Base-by-base conservation (phyloP, 1,140 invertebrate genomes). In the Pissodes strobi region DNA sequence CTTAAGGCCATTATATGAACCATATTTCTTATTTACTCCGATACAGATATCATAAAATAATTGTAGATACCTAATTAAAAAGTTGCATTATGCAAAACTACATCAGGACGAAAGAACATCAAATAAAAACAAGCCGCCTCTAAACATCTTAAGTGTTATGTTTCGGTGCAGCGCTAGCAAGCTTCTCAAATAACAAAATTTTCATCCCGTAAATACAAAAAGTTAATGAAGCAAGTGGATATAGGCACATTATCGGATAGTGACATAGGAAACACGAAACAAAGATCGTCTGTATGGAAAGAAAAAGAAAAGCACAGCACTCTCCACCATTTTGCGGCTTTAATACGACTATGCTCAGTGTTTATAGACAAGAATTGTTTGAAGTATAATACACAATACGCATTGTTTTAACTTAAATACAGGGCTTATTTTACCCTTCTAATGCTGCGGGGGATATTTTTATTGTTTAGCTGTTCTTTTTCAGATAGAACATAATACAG, bases 341-440 rank as follows among this genome's bases (percentile, higher is more conserved):
- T 67, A 71, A 69, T 67, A 48, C 68, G 60, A 69, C 55, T 12
- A 53, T 61, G 61, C 37, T 64, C 38, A 19, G 38, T 56, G 61
- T 70, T 60, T 71, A 69, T 69, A 67, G 64, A 69, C 69, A 71
- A 67, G 64, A 64, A 69, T 64, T 67, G 69, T 64, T 67, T 71
- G 58, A 69, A 71, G 67, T 66, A 38, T 39, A 71, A 49, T 69
- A 60, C 46, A 69, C 69, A 71, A 65, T 69, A 52, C 43, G 64
- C 69, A 71, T 71, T 71, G 69, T 71, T 71, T 71, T 71, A 67
- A 62, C 48, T 69, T 67, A 69, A 71, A 68, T 56, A 58, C 61
- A 39, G 21, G 25, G 25, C 25, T 57, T 59, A 46, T 66, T 65
- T 67, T 58, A 64, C 67, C 67, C 65, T 69, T 62, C 43, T 48